These are phyloP conservation scores for Clarias fuscus DNA, from an alignment of 2,797 vertebrate genomes.

Conservation along the genomic window DNA sequence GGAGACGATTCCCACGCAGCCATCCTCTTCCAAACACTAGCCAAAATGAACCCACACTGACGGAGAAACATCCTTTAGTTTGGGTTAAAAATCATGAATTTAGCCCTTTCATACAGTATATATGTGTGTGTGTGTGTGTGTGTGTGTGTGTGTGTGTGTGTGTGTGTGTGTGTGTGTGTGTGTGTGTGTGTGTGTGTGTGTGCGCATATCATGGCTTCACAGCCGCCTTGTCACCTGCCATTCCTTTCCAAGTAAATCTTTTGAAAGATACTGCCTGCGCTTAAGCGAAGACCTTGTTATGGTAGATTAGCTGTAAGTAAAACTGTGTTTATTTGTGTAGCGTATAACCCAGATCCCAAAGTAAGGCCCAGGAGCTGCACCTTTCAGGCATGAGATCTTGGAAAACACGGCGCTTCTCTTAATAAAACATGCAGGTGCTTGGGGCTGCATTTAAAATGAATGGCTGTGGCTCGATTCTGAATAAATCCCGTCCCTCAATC, in stretches of 20 bases:
- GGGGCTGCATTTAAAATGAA: slow-evolving; percentile 57
- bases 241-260: slow-evolving; percentile 19
- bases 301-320: slow-evolving; percentile 34
- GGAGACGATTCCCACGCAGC: slow-evolving; percentile 22
- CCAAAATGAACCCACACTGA: slow-evolving; percentile 12
- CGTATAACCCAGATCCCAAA: slow-evolving; percentile 34
- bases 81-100: slow-evolving; percentile 30
- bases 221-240: slow-evolving; percentile 24
- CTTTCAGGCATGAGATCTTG: slow-evolving; percentile 47
- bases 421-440: slow-evolving; percentile 57
- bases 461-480: slow-evolving; percentile 41
- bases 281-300: slow-evolving; percentile 22
- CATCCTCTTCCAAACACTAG: slow-evolving; percentile 16
- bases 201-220: not conserved
- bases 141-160: not conserved
- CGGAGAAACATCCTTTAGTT: slow-evolving; percentile 18
- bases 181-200: not conserved
- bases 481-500: slow-evolving; percentile 49
- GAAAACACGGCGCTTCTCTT: slow-evolving; percentile 50
- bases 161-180: too few relatives aligned
- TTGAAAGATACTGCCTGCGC: not conserved
- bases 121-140: not conserved
- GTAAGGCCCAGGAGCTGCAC: slow-evolving; percentile 24
- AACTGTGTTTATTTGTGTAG: slow-evolving; percentile 41
- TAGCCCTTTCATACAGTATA: not conserved